phyloP scores from a whole-genome alignment of 2,113 vertebrate species.

The Odocoileus hemionus region DNA sequence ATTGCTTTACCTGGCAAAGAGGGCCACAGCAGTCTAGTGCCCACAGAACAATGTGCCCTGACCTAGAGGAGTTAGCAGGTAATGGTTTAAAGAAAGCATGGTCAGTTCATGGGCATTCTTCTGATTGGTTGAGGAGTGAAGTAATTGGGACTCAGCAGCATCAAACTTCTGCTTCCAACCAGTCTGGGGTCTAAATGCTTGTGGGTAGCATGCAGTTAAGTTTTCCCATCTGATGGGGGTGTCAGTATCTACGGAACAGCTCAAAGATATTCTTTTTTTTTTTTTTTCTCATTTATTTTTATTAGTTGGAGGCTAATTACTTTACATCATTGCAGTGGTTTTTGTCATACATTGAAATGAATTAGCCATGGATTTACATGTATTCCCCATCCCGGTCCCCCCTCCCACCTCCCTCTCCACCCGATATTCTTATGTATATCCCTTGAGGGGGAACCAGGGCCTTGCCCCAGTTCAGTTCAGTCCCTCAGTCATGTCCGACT shows the following conservation, averaged over 20 bases:
- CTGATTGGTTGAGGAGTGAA: not conserved
- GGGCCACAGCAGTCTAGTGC: not conserved
- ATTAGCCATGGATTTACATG: no score
- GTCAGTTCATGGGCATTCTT: not conserved
- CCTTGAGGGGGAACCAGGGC: not conserved
- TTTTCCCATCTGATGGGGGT: not conserved
- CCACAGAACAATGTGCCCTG: not conserved
- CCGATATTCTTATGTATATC: not conserved
- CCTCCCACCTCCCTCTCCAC: no score
- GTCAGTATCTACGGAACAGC: not conserved
- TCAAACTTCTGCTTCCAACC: not conserved
- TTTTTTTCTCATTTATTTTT: no score
- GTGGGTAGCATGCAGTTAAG: not conserved
- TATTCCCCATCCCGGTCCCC: no score
- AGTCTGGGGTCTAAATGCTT: not conserved
- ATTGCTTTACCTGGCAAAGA: not conserved
- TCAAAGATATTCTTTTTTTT: not conserved
- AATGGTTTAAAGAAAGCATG: not conserved
- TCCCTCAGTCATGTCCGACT: not conserved
- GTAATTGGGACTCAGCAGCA: not conserved
- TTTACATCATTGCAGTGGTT: no score
- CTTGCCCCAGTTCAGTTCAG: not conserved
- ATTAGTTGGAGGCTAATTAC: no score
- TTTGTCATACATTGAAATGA: no score
- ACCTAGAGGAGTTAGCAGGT: not conserved